phyloP scores from a whole-genome alignment of 2,797 vertebrate genomes.

The Sebastes jordani region DNA sequence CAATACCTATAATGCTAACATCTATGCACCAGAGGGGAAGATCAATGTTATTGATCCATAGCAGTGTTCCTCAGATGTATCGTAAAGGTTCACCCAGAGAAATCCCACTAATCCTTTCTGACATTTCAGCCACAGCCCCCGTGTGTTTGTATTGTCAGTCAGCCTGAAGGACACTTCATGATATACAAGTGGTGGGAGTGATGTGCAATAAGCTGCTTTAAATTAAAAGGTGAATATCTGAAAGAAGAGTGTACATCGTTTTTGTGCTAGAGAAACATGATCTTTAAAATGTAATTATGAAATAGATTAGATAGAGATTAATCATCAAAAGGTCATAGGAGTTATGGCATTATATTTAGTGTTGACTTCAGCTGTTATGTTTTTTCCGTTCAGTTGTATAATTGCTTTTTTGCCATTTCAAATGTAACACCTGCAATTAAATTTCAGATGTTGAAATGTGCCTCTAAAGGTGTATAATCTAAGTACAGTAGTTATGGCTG shows the following conservation, averaged over 20 bases:
- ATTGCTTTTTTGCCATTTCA: neutral
- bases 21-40: neutral
- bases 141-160: neutral
- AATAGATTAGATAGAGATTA: neutral
- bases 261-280: neutral
- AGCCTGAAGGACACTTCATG: neutral
- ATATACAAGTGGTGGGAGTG: too few relatives aligned
- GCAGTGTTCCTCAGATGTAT: neutral
- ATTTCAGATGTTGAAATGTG: neutral
- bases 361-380: neutral
- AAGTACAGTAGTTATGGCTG: neutral
- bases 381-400: neutral
- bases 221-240: neutral
- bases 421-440: neutral
- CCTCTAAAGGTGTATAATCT: neutral
- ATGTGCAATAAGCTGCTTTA: neutral
- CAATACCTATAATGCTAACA: conserved; percentile 33
- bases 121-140: conserved; percentile 2
- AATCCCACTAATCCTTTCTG: conserved; percentile 3
- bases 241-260: neutral
- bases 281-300: neutral
- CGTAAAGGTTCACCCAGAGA: neutral
- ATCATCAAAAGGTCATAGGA: neutral
- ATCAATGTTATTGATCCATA: conserved; percentile 51
- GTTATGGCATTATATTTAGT: neutral